Evolutionary conservation across 2,797 vertebrate genomes (phyloP), one percentile per base, ranked within the genome.

Genomic region (Pteropus rufus): DNA sequence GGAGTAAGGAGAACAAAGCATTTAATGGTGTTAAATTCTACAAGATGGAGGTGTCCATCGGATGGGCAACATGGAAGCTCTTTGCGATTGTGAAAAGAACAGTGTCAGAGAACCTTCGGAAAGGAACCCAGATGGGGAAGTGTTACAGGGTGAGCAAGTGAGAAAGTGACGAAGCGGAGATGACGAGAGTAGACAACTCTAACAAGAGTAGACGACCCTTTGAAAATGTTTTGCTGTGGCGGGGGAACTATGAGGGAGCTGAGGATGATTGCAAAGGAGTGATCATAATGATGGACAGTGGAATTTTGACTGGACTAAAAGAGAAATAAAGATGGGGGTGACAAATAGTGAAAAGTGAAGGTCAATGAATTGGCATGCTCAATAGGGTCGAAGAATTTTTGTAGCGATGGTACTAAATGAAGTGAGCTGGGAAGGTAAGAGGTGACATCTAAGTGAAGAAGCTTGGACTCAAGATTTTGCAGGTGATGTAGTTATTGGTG

Each of bases 401-500:
- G 31, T n/a, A 46, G 81, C 0, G 29, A 39, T 52, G 36, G n/a
- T 58, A 11, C 70, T 64, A 0, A 41, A 11, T 10, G 39, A 64
- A 21, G 44, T 5, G 21, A 90, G n/a, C 21, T 19, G 0, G 44
- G 52, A 92, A 7, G 70, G 7, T 14, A 36, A 29, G 44, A 52
- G 26, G 9, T 15, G 11, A 72, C 70, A 34, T 60, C 34, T 26
- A 29, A 46, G 36, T 2, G 23, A 82, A 26, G 56, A 10, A 5
- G 21, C 21, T 31, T 21, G 18, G 31, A 29, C 34, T 58, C 2
- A 5, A 81, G 60, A 46, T 21, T 81, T 62, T 2, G 52, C n/a
- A 79, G 44, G 36, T 4, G 6, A n/a, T 0, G 1, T 3, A 2
- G 36, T 67, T 29, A 16, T 24, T 2, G 24, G 1, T 16, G 44